These are phyloP conservation scores for Phortica magna DNA, from an alignment of 2,888 invertebrate genomes.

Conservation along the genomic window DNA sequence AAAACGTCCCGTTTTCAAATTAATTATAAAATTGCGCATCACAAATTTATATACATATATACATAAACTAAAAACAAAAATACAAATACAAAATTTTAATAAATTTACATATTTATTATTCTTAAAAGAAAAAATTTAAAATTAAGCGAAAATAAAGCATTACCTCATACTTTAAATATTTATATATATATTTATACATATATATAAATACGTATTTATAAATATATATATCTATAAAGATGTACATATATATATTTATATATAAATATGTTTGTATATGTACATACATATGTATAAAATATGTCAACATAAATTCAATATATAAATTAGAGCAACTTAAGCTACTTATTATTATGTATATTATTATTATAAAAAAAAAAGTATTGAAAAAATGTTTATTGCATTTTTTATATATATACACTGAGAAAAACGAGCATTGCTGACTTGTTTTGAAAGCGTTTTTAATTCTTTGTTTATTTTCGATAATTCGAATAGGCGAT, in stretches of 20 bases:
- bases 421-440: constrained; percentile 7
- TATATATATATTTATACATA: constrained; percentile 42
- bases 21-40: constrained; percentile 13
- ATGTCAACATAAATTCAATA: not conserved
- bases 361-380: constrained; percentile 8
- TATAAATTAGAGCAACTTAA: not conserved
- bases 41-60: constrained; percentile 27
- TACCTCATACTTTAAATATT: constrained; percentile 73
- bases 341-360: constrained; percentile 6
- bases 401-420: constrained; percentile 16
- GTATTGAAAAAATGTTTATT: constrained; percentile 47
- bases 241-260: constrained; percentile 52
- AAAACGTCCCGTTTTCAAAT: not conserved
- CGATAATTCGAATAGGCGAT: not conserved
- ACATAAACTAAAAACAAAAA: constrained; percentile 19
- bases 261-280: constrained; percentile 2
- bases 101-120: not conserved
- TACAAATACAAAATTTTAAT: constrained; percentile 7
- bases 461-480: not conserved
- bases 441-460: constrained; percentile 1
- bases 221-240: constrained; percentile 50
- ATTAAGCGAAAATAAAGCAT: constrained; percentile 70
- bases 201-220: constrained; percentile 7
- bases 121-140: constrained; percentile 26
- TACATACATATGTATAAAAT: constrained; percentile 32